Conservation (phyloP, 1,140 invertebrate genomes). For the Acromyrmex echinatior region DNA sequence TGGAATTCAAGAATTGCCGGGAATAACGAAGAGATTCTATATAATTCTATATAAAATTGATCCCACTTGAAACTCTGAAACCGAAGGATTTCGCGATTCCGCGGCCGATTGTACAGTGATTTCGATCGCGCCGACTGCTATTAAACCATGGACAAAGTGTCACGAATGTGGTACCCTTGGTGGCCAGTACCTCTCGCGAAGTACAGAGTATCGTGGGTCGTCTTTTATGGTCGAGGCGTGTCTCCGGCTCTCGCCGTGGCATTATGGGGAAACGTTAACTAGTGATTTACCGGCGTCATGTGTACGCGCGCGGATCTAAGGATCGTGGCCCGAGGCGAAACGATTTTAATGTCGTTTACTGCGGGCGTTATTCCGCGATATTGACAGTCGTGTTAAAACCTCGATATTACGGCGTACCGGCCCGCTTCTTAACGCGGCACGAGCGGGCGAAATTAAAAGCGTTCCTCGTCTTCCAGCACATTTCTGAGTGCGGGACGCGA, state of each 20-base stretch:
- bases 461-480: slow-evolving; percentile 25
- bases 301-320: slow-evolving; percentile 44
- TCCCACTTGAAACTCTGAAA: neutral
- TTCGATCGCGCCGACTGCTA: slow-evolving; percentile 30
- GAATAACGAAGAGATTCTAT: neutral
- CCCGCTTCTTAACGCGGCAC: slow-evolving; percentile 41
- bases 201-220: slow-evolving; percentile 71
- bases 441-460: slow-evolving; percentile 49
- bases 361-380: slow-evolving; percentile 68
- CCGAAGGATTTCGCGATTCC: neutral
- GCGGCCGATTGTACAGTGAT: slow-evolving; percentile 9
- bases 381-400: slow-evolving; percentile 68
- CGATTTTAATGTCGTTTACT: slow-evolving; percentile 66
- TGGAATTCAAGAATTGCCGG: neutral
- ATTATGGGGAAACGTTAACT: slow-evolving; percentile 78
- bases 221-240: slow-evolving; percentile 82
- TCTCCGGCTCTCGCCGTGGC: slow-evolving; percentile 72
- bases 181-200: slow-evolving; percentile 39
- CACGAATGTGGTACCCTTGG: slow-evolving; percentile 38
- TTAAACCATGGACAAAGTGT: slow-evolving; percentile 55
- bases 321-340: slow-evolving; percentile 37
- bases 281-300: slow-evolving; percentile 81
- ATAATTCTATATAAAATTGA: neutral
- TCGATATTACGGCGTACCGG: slow-evolving; percentile 50
- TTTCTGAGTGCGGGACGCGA: neutral